Base-by-base conservation (phyloP, 1,140 invertebrate species). In the Cylas formicarius region DNA sequence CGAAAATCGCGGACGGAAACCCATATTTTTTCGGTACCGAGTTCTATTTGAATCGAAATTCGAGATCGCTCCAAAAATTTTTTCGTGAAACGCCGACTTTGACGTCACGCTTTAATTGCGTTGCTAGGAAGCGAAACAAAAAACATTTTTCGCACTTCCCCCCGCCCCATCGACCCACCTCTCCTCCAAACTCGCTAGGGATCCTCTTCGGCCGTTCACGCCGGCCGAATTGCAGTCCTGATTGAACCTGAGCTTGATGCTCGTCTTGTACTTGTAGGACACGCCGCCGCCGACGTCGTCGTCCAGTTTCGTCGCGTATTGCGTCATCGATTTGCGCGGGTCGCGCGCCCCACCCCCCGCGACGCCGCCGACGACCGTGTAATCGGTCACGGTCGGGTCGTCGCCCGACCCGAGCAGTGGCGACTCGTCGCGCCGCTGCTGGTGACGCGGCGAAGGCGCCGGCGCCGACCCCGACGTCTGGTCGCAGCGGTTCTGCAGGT, bases 181-280 rank as follows among this genome's bases (percentile, higher is more conserved):
- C n/a, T n/a, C n/a, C 44, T 63, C 59, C 13, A 52, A 47, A 44
- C 55, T 58, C 20, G 55, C 56, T 16, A 57, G 18, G n/a, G 61
- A 60, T 31, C 36, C 56, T 24, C 56, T 55, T 16, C 60, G 29
- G 2, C 37, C 44, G 13, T 55, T 52, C 21, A 35, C 40, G 14
- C 56, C 50, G 7, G 37, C 42, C 1, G 50, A 50, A 19, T 42
- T 56, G 18, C 58, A 44, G 41, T 65, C 65, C 33, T 69, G 67
- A 24, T 65, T 69, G 58, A 95, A 95, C 31, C 90, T 72, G 60
- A 91, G 81, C 52, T 93, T 91, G 45, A 96, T 95, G 51, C 86
- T 89, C 54, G 88, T 93, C 69, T 96, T 96, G 68, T 93, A 94
- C 69, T 96, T 94, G 70, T 94, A 94, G 7, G 56, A 59, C 19